Percentiles rank a stretch among this genome's conserved stretches.
Evolutionary conservation across 2,113 vertebrate species (phyloP).

Genomic region (Ariopsis seemanni): DNA sequence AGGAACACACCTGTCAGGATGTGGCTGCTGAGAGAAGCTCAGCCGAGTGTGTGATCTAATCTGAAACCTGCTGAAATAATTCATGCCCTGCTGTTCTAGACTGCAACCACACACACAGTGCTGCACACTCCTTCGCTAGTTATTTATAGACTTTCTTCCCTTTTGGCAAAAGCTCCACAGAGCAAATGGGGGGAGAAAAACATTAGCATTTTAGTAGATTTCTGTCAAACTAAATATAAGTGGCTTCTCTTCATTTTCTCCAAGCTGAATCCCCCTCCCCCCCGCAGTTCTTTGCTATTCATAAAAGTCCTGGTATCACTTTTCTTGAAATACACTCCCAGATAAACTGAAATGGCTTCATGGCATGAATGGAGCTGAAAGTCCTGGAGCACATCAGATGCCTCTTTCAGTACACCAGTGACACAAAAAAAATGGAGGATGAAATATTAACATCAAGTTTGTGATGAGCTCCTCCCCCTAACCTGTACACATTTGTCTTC

Average conservation of each 20-base stretch:
- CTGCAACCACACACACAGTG: conserved; percentile 36
- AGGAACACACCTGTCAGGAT: conserved; percentile 70
- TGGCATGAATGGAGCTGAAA: neutral
- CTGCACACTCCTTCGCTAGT: conserved; percentile 43
- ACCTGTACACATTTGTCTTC: no score
- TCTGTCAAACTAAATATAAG: conserved; percentile 1
- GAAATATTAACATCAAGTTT: no score
- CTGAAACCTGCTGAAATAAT: conserved; percentile 72
- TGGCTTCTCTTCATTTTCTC: neutral
- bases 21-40: conserved; percentile 67
- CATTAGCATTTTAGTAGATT: conserved; percentile 8
- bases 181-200: neutral
- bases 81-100: conserved; percentile 62
- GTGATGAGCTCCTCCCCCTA: no score
- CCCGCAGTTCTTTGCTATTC: neutral
- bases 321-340: neutral
- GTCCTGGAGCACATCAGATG: neutral
- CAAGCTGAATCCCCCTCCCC: no score
- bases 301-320: neutral
- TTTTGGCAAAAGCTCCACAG: conserved; percentile 11
- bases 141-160: conserved; percentile 12
- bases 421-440: neutral
- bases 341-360: neutral
- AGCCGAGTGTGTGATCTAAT: conserved; percentile 71
- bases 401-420: neutral